A percentile compares a stretch with the other conserved stretches of the same genome.
Evolutionary conservation across 2,113 vertebrate genomes (phyloP).

Genomic region (Oenanthe oenanthe): DNA sequence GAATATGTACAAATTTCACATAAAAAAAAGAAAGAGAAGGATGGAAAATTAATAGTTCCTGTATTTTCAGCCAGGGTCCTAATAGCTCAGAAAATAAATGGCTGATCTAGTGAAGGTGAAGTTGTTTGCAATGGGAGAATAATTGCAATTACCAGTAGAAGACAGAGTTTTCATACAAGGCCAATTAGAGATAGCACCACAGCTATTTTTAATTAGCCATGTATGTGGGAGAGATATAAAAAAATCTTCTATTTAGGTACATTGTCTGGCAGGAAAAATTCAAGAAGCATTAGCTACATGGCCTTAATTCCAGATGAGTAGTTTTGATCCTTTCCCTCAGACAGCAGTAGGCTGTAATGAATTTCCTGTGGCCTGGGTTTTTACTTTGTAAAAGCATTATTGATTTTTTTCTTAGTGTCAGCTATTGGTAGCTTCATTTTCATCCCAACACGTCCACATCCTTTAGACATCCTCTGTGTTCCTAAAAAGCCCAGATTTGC

Average conservation of each 20-base stretch:
- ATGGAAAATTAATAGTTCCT: background rate
- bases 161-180: constrained; percentile 11
- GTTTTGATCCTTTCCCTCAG: background rate
- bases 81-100: constrained; percentile 41
- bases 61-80: background rate
- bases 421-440: background rate
- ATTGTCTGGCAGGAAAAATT: background rate
- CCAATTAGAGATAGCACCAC: background rate
- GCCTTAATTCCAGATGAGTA: background rate
- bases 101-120: constrained; percentile 19
- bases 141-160: constrained; percentile 13
- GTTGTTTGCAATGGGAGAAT: background rate
- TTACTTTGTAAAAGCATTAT: background rate
- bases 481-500: background rate
- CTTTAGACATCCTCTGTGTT: background rate
- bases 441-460: background rate
- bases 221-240: background rate
- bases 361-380: background rate
- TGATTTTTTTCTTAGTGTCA: background rate
- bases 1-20: background rate
- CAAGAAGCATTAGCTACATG: background rate
- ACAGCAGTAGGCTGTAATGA: background rate
- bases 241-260: background rate
- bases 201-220: constrained; percentile 39
- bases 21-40: background rate